A percentile compares a stretch with the other conserved stretches of the same genome.
Conservation (phyloP, 2,113 vertebrate species). For the Lates calcarifer region DNA sequence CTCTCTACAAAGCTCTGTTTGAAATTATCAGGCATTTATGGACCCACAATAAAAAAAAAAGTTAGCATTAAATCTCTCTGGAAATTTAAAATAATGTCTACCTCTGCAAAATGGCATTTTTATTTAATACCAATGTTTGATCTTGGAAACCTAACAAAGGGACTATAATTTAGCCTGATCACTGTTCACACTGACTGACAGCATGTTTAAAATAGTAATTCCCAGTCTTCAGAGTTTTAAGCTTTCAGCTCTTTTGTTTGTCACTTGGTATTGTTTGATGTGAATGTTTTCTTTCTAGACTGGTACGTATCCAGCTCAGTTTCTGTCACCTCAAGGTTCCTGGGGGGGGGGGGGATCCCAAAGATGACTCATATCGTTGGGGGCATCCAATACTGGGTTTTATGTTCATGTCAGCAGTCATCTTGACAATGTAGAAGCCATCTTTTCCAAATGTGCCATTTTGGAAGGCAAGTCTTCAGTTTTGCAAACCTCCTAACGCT, state of each 20-base stretch:
- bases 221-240: background rate
- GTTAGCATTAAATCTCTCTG: background rate
- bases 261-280: background rate
- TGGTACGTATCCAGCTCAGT: background rate
- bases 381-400: background rate
- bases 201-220: background rate
- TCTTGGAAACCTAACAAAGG: background rate
- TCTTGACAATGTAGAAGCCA: background rate
- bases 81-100: background rate
- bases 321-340: background rate
- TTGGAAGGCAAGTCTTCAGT: background rate
- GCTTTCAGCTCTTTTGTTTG: background rate
- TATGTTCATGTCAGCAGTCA: background rate
- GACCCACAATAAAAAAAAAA: background rate
- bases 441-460: slow-evolving; percentile 16
- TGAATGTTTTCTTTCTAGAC: background rate
- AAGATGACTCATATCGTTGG: background rate
- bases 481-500: slow-evolving; percentile 27
- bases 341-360: background rate
- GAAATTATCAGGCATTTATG: background rate
- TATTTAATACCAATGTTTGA: background rate
- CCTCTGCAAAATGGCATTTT: background rate
- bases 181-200: background rate
- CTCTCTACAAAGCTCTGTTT: background rate
- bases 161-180: background rate